Conservation (phyloP, 2,888 invertebrate genomes). For the Arctia plantaginis region DNA sequence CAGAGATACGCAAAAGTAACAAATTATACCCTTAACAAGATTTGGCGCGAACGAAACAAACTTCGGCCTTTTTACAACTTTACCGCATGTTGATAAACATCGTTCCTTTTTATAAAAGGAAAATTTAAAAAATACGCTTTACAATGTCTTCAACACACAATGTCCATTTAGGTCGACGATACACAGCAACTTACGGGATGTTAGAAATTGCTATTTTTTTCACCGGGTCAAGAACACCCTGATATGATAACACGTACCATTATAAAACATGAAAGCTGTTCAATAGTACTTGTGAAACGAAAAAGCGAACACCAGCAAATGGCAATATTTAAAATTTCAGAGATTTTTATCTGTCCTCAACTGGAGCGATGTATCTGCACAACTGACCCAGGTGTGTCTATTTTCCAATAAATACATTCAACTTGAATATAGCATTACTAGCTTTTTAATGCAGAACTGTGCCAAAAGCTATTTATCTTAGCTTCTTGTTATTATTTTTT, state of each 20-base stretch:
- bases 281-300: background rate
- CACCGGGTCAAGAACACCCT: no score
- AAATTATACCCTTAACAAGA: conserved; percentile 4
- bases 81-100: conserved; percentile 1
- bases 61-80: conserved; percentile 6
- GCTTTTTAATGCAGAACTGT: background rate
- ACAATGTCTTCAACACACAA: conserved; percentile 14
- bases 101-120: conserved; percentile 1
- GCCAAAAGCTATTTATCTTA: background rate
- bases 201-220: conserved; percentile 8
- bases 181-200: background rate
- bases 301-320: background rate
- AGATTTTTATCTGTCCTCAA: background rate
- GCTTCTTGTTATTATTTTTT: background rate
- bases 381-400: background rate
- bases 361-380: background rate
- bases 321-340: background rate
- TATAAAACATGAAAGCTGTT: no score
- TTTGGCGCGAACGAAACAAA: conserved; percentile 14
- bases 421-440: background rate
- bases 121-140: conserved; percentile 8
- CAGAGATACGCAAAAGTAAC: conserved; percentile 8
- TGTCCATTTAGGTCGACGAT: conserved; percentile 21
- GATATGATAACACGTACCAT: no score
- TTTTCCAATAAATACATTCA: conserved; percentile 1